Evolutionary conservation across 2,888 invertebrate genomes (phyloP).

Genomic region (Dexiosoma caninum): DNA sequence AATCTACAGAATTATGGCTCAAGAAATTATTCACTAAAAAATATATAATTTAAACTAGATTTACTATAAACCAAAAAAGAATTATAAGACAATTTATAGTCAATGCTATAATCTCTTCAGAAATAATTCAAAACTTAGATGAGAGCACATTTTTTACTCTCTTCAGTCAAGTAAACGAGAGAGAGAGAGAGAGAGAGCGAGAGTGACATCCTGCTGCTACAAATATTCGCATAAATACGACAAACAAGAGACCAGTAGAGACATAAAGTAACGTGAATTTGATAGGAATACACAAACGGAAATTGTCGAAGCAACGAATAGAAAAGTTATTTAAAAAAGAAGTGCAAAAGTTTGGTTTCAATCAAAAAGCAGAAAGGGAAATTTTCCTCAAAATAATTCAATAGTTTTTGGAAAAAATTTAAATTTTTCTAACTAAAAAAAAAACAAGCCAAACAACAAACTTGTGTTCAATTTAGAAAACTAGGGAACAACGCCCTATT

Average conservation of each 20-base stretch:
- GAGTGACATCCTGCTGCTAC: constrained; percentile 25
- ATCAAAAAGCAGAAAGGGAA: background rate
- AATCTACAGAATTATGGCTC: no score
- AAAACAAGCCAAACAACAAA: background rate
- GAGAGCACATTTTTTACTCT: background rate
- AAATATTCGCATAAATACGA: constrained; percentile 49
- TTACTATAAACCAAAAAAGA: no score
- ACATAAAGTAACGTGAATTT: constrained; percentile 46
- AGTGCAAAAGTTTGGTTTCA: background rate
- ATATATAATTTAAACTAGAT: no score
- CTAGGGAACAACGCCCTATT: constrained; percentile 54
- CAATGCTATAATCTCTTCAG: constrained; percentile 22
- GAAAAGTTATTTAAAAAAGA: background rate
- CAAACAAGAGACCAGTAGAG: constrained; percentile 17
- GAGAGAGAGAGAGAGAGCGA: background rate
- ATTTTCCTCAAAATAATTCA: background rate
- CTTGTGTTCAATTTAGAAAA: background rate
- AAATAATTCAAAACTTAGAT: no score
- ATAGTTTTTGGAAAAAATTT: background rate
- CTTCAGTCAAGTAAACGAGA: background rate
- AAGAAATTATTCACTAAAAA: no score
- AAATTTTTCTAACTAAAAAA: background rate
- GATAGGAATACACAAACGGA: constrained; percentile 40
- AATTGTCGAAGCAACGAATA: constrained; percentile 8
- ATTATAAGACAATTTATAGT: no score